A percentile compares a stretch with the other conserved stretches of the same genome.
phyloP scores from a whole-genome alignment of 2,113 vertebrate genomes.

The Odobenus rosmarus region DNA sequence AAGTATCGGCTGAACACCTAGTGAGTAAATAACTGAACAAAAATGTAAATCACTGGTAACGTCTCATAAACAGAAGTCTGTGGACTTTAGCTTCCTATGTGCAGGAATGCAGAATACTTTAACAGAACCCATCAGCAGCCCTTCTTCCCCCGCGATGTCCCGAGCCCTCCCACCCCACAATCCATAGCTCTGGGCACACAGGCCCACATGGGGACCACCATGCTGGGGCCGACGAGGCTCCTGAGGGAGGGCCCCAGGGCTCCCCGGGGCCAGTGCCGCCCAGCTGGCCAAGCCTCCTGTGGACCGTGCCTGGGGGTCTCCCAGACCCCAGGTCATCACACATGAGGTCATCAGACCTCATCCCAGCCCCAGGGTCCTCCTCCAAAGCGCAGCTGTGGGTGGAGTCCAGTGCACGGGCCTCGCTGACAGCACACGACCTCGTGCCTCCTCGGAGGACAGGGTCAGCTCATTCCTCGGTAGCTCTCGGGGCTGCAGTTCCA shows the following conservation, averaged over 20 bases:
- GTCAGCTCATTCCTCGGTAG: not conserved
- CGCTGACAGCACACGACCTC: not conserved
- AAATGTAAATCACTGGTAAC: not conserved
- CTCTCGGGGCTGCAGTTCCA: not conserved
- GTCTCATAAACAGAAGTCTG: not conserved
- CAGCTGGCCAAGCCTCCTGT: not conserved
- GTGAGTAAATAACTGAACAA: not conserved
- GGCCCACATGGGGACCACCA: not conserved
- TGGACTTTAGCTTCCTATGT: not conserved
- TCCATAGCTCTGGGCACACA: not conserved
- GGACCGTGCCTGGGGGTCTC: not conserved
- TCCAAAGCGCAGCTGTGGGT: no score
- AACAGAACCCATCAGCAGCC: not conserved
- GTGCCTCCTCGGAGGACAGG: not conserved
- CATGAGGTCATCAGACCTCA: not conserved
- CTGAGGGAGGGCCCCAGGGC: not conserved
- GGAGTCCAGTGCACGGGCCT: not conserved
- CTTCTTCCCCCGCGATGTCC: not conserved
- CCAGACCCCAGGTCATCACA: not conserved
- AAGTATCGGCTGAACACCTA: not conserved
- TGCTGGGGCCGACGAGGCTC: rapidly evolving
- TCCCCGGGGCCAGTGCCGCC: not conserved
- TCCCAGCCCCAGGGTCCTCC: not conserved
- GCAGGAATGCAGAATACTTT: not conserved
- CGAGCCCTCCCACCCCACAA: not conserved